Base-by-base conservation (phyloP, 2,888 invertebrate species). In the Lasioglossum oenotherae region DNA sequence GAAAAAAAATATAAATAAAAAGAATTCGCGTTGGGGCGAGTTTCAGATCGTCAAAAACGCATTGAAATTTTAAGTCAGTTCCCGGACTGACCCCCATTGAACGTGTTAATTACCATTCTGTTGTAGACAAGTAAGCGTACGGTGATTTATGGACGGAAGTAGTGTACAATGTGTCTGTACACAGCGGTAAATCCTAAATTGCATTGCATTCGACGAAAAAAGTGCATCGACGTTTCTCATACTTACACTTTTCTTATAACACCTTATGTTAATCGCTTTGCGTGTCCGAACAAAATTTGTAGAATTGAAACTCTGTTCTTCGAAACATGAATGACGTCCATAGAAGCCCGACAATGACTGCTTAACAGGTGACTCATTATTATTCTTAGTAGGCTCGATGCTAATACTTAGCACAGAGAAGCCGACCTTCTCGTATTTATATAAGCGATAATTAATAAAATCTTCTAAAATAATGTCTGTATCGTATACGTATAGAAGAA, bases 341-440 rank as follows among this genome's bases (percentile, higher is more conserved):
- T 4, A 12, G 78, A 78, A 78, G 41, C 53, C 71, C 0, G 71
- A 23, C 78, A 71, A 53, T 41, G 53, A 31, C 67, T 67, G 46
- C 31, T 84, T 84, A 71, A 75, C 53, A 75, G 71, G 31, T 84
- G 79, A 84, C 75, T 84, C 75, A 75, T 75, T 67, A 72, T 31
- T 3, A 57, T n/a, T 49, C 74, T 67, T 46, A 72, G 74, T n/a
- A 53, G 38, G 19, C 31, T n/a, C 67, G 41, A 57, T 14, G 53
- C 3, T 4, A 64, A 23, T 71, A 31, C 64, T 77, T 83, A 74
- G 49, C 69, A 75, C 31, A 14, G 64, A 14, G 64, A 53, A 67
- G 75, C 72, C 85, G 75, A 84, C 75, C 85, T 79, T 78, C 72
- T 73, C 23, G 49, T 84, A 81, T 81, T 85, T 81, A 79, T 86